Evolutionary conservation across 1,140 invertebrate genomes (phyloP), one percentile per base, ranked within the genome.

Genomic region (Heterodera carotae): DNA sequence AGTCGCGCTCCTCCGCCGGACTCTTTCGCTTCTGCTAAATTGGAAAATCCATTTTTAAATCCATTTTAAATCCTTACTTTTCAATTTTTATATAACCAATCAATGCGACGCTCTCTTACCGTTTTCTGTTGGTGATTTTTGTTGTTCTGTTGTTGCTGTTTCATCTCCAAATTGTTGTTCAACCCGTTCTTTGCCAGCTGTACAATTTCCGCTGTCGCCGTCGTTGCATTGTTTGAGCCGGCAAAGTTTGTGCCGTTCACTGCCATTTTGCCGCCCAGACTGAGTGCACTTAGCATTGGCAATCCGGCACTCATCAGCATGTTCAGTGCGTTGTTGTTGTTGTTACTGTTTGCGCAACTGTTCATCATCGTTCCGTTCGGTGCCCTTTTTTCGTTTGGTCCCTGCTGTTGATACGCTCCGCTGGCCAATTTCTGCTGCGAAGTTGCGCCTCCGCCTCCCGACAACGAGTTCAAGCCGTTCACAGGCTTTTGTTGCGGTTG

Each of bases 261-360:
- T 56, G 15, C 48, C 48, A 56, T 22, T 56, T 56, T 43, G 0
- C 48, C 48, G 12, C 48, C 48, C 48, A 56, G 48, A 22, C 48
- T 56, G 22, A 66, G 33, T 66, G 62, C 25, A 34, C 62, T 66
- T 6, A 66, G 62, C 25, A 66, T 25, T 66, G 62, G 62, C 29
- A 66, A n/a, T 22, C 48, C 48, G 5, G 48, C 66, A 68, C 18
- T 43, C 66, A 68, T 68, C 39, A 43, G 18, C 33, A 68, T 36
- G 22, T 68, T 68, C 34, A 68, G 66, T 22, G 15, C 39, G 33
- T 68, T 68, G 66, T 68, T 68, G 66, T 68, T 68, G 22, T n/a
- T 68, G 66, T 43, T 68, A 22, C 66, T 68, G 66, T n/a, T 68
- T 18, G 15, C 22, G 62, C 33, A 34, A 12, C 15, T 66, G 39